These are phyloP conservation scores for Aromia moschata DNA, from an alignment of 2,888 invertebrate species.

Conservation along the genomic window DNA sequence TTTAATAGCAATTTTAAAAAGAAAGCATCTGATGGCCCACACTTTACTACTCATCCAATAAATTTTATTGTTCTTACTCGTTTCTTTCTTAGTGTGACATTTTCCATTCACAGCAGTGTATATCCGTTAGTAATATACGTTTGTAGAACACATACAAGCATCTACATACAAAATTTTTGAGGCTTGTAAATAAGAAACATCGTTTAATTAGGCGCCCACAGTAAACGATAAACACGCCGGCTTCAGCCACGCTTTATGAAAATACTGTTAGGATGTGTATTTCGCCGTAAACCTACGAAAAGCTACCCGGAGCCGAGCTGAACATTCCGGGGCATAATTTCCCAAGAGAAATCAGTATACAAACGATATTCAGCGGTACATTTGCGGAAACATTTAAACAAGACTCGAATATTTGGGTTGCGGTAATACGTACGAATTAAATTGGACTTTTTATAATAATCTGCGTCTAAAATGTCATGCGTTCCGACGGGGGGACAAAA, in stretches of 20 bases:
- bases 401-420: constrained; percentile 48
- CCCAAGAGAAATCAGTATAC: constrained; percentile 61
- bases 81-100: too few relatives aligned
- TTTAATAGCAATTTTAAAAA: too few relatives aligned
- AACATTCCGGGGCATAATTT: constrained; percentile 58
- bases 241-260: constrained; percentile 26
- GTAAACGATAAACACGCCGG: constrained; percentile 7
- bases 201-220: constrained; percentile 16
- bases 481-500: constrained; percentile 7
- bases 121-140: too few relatives aligned
- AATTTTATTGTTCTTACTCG: too few relatives aligned
- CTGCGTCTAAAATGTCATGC: constrained; percentile 20
- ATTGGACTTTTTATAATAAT: constrained; percentile 26
- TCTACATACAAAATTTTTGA: too few relatives aligned
- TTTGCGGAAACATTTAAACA: constrained; percentile 58
- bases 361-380: constrained; percentile 59
- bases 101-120: too few relatives aligned
- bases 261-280: constrained; percentile 26
- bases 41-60: too few relatives aligned
- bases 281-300: constrained; percentile 19
- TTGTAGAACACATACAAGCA: too few relatives aligned
- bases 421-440: constrained; percentile 35
- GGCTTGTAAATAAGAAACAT: background rate
- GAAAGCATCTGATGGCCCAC: too few relatives aligned
- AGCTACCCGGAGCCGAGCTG: constrained; percentile 33